phyloP scores from a whole-genome alignment of 1,140 invertebrate species.

The Dolichoris vasculosae region DNA sequence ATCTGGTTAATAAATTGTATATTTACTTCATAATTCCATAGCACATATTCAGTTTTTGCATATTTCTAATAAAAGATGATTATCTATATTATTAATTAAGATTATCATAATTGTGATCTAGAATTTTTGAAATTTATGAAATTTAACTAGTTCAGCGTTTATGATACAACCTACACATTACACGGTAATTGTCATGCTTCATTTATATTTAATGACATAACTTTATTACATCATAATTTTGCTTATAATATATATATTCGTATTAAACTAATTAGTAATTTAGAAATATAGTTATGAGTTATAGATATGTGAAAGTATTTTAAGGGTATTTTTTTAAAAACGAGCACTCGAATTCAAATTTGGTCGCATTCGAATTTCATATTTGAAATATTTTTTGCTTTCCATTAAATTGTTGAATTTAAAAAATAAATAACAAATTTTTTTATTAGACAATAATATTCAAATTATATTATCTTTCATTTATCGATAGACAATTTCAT shows the following conservation, averaged over 20 bases:
- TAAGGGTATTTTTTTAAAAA: too few species aligned
- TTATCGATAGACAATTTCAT: too few species aligned
- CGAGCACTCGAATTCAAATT: too few species aligned
- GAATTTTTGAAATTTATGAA: background rate
- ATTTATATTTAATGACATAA: background rate
- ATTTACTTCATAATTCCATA: background rate
- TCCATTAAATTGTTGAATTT: too few species aligned
- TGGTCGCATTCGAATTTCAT: too few species aligned
- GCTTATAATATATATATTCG: background rate
- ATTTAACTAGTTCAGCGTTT: background rate
- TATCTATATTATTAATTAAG: constrained; percentile 8
- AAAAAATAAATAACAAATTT: too few species aligned
- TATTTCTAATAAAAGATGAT: background rate
- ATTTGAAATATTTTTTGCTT: too few species aligned
- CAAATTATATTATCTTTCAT: too few species aligned
- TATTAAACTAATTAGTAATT: background rate
- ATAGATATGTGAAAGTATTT: too few species aligned
- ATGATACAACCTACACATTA: background rate
- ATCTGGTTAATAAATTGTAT: background rate
- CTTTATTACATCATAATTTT: background rate
- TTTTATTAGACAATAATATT: too few species aligned
- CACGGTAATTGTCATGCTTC: background rate
- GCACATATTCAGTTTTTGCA: background rate
- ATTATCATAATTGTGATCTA: constrained; percentile 7
- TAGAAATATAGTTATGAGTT: too few species aligned